Conservation (phyloP, 2,113 vertebrate genomes). For the Antechinus flavipes region DNA sequence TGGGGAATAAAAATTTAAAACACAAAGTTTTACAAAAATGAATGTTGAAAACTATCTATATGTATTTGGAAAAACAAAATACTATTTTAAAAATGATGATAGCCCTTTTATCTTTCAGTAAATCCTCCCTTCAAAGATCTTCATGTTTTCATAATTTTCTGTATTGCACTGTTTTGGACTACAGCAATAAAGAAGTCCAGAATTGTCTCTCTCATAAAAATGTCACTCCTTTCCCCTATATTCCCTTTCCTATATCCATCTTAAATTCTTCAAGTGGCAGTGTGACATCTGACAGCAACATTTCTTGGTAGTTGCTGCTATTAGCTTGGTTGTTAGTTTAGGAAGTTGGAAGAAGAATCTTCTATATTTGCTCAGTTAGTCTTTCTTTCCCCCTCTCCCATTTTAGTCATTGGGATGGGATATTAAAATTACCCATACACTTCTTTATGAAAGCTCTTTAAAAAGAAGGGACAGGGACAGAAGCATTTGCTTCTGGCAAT, state of each 20-base stretch:
- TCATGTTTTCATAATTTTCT: not conserved
- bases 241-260: not conserved
- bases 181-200: not conserved
- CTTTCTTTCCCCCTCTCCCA: not conserved
- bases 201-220: not conserved
- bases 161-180: not conserved
- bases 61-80: too few relatives aligned
- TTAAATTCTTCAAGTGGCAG: not conserved
- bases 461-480: not conserved
- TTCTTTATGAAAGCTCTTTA: not conserved
- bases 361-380: not conserved
- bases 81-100: not conserved
- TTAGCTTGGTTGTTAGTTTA: not conserved
- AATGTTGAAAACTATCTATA: too few relatives aligned
- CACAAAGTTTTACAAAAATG: too few relatives aligned
- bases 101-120: not conserved
- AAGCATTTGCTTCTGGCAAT: not conserved
- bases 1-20: too few relatives aligned
- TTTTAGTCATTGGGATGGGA: not conserved
- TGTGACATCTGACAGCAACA: not conserved
- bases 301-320: not conserved
- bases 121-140: not conserved
- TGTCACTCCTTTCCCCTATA: not conserved
- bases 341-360: not conserved
- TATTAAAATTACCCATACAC: not conserved